phyloP scores from a whole-genome alignment of 2,888 invertebrate genomes.

The Microctonus aethiopoides region DNA sequence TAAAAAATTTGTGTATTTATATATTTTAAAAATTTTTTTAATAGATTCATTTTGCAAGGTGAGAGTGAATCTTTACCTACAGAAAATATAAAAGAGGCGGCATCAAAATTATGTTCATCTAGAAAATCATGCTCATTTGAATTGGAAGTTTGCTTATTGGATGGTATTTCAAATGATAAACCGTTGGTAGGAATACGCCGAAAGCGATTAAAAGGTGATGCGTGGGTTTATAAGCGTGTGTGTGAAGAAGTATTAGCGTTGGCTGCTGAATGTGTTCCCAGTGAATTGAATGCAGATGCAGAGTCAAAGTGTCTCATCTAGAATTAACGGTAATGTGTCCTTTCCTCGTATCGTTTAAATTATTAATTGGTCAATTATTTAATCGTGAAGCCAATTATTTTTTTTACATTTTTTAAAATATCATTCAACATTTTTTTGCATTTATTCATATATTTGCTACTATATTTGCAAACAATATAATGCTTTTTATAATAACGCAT shows the following conservation, averaged over 20 bases:
- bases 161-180: slow-evolving; percentile 61
- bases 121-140: slow-evolving; percentile 73
- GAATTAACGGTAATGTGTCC: slow-evolving; percentile 32
- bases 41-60: slow-evolving; percentile 75
- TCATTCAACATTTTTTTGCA: not conserved
- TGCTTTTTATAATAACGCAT: too few species aligned
- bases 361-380: not conserved
- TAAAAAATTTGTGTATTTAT: too few species aligned
- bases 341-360: not conserved
- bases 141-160: slow-evolving; percentile 74
- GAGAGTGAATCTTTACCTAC: slow-evolving; percentile 68
- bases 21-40: too few species aligned
- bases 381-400: not conserved
- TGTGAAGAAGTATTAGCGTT: slow-evolving; percentile 78
- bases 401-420: not conserved
- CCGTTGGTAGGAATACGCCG: slow-evolving; percentile 75
- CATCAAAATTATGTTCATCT: slow-evolving; percentile 53
- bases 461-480: not conserved
- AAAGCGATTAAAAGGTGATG: slow-evolving; percentile 81
- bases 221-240: slow-evolving; percentile 83
- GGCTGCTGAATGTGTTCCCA: slow-evolving; percentile 63
- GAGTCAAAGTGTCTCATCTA: slow-evolving; percentile 60
- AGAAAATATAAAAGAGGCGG: slow-evolving; percentile 44
- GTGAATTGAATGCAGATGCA: slow-evolving; percentile 45
- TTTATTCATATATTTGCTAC: not conserved